Percentiles rank a stretch among this genome's conserved stretches.
These are phyloP conservation scores for Muscidifurax raptorellus DNA, from an alignment of 1,140 invertebrate species.

Conservation along the genomic window DNA sequence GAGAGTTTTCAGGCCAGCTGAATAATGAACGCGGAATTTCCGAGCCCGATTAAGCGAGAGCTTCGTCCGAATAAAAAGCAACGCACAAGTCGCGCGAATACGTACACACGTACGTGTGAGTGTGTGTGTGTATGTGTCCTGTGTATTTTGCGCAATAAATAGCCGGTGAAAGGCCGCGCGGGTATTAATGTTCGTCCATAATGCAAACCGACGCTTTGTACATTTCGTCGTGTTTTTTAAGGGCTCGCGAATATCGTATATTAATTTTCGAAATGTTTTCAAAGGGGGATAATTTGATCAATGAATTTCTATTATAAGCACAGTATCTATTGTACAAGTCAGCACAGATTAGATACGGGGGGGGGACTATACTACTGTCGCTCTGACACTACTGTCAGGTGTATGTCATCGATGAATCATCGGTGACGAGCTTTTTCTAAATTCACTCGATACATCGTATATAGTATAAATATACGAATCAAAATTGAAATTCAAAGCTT, in stretches of 20 bases:
- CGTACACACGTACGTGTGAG: too few species aligned
- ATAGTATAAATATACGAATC: too few species aligned
- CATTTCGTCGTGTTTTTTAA: neutral
- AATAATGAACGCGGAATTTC: slow-evolving; percentile 1
- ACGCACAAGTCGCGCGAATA: neutral
- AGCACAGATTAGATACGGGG: too few species aligned
- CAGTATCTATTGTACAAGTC: too few species aligned
- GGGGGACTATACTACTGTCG: too few species aligned
- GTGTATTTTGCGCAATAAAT: neutral
- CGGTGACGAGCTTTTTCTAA: too few species aligned
- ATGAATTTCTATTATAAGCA: too few species aligned
- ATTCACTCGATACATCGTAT: too few species aligned
- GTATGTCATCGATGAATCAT: too few species aligned
- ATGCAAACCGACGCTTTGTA: neutral
- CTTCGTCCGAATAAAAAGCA: neutral
- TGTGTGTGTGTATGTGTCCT: neutral
- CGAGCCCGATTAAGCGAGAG: neutral
- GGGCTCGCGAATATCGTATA: neutral
- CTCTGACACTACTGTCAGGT: too few species aligned
- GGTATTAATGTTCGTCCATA: neutral
- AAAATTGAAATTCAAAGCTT: neutral
- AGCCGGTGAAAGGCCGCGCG: neutral
- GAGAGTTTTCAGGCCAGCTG: neutral
- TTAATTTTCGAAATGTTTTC: too few species aligned
- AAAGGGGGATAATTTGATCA: too few species aligned